These are phyloP conservation scores for Aptenodytes forsteri DNA, from an alignment of 2,113 vertebrate genomes.

Conservation along the genomic window DNA sequence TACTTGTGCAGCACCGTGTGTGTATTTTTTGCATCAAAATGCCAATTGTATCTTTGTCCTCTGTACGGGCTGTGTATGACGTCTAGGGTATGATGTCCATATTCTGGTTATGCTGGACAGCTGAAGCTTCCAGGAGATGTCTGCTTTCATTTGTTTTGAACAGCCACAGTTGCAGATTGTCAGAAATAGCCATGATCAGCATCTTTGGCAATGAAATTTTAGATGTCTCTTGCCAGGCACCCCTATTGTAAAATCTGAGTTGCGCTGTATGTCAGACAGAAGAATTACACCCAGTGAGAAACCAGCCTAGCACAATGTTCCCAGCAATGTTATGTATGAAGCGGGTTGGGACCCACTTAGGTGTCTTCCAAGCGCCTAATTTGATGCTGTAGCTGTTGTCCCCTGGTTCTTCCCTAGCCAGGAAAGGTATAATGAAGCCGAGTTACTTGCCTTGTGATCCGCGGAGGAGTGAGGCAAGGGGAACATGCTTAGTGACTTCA, in stretches of 20 bases:
- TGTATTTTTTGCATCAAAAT: not conserved
- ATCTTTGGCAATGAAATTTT: not conserved
- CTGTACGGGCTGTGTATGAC: accelerated
- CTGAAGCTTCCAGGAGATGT: not conserved
- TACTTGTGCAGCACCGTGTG: not conserved
- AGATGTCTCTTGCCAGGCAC: not conserved
- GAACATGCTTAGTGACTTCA: not conserved
- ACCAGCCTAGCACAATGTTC: not conserved
- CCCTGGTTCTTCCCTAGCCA: not conserved
- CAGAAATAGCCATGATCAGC: not conserved
- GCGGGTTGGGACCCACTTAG: not conserved
- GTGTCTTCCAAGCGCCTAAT: not conserved
- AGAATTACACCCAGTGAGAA: not conserved
- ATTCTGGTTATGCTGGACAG: not conserved
- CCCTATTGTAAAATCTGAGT: not conserved
- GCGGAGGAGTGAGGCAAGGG: not conserved
- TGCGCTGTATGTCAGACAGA: not conserved
- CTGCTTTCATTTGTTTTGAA: not conserved
- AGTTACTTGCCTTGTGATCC: not conserved
- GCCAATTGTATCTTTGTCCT: not conserved
- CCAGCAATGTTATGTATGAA: not conserved
- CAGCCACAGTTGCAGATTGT: not conserved
- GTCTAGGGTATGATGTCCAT: not conserved
- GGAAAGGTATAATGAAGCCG: not conserved
- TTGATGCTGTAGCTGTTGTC: not conserved